Conservation (phyloP, 2,888 invertebrate genomes). For the Dasysyrphus albostriatus region DNA sequence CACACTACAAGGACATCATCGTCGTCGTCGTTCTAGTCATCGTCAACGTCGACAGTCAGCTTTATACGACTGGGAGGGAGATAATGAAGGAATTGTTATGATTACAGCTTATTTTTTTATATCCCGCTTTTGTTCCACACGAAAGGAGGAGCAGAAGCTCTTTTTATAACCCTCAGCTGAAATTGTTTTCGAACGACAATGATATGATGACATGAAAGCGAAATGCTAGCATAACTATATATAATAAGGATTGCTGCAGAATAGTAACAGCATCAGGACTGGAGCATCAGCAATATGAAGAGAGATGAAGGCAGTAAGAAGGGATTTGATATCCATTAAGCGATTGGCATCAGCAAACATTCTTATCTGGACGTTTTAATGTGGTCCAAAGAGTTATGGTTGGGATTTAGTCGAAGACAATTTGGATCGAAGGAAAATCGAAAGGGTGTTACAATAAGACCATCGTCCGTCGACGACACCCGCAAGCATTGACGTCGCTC, state of each 20-base stretch:
- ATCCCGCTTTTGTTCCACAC: conserved; percentile 18
- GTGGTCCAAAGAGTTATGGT: conserved; percentile 72
- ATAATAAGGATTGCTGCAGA: conserved; percentile 22
- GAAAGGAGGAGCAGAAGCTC: background rate
- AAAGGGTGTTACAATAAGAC: conserved; percentile 47
- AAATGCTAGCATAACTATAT: conserved; percentile 34
- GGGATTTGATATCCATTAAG: conserved; percentile 75
- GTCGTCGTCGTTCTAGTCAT: background rate
- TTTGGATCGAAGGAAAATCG: conserved; percentile 50
- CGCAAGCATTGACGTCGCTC: background rate
- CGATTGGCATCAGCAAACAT: conserved; percentile 74
- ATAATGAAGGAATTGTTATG: conserved; percentile 73
- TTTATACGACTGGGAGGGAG: conserved; percentile 24
- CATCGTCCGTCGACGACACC: conserved; percentile 1
- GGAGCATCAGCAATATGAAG: conserved; percentile 1
- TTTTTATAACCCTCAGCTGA: conserved; percentile 54
- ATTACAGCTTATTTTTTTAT: conserved; percentile 35
- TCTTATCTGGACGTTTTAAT: conserved; percentile 74
- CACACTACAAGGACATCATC: conserved; percentile 16
- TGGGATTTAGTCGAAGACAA: conserved; percentile 52
- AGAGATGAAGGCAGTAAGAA: conserved; percentile 9
- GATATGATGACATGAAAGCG: conserved; percentile 71
- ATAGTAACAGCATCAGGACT: background rate
- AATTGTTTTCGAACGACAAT: conserved; percentile 73
- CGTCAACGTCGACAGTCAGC: background rate